Conservation (phyloP, 2,888 invertebrate genomes). For the Oxyscelio sp. region DNA sequence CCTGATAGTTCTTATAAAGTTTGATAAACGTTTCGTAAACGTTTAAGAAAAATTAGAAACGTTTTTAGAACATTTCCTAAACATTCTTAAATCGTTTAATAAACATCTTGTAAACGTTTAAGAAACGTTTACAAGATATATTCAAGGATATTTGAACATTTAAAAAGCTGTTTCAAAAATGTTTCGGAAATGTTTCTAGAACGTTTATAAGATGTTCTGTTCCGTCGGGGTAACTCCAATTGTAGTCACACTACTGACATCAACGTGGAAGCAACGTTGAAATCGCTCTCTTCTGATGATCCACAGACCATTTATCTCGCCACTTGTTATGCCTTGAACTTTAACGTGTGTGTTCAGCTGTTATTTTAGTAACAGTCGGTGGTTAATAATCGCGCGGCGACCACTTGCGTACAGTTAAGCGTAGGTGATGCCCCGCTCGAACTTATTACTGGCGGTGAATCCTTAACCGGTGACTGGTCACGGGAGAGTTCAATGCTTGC, state of each 20-base stretch:
- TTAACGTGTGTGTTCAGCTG: slow-evolving; percentile 21
- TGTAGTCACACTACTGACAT: not conserved
- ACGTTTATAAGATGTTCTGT: no score
- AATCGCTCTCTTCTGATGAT: not conserved
- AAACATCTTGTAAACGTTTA: no score
- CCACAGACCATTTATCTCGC: not conserved
- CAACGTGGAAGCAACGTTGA: not conserved
- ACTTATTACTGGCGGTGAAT: slow-evolving; percentile 70
- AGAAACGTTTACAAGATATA: no score
- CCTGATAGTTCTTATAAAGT: no score
- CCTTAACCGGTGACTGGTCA: slow-evolving; percentile 78
- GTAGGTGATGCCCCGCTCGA: slow-evolving; percentile 70
- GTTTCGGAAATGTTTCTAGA: no score
- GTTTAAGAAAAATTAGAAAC: no score
- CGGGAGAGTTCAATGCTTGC: slow-evolving; percentile 86
- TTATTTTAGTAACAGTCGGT: slow-evolving; percentile 38
- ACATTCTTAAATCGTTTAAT: no score
- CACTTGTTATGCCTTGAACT: slow-evolving; percentile 2
- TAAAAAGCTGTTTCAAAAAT: no score
- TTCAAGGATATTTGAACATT: no score
- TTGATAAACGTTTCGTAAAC: no score
- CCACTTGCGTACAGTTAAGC: slow-evolving; percentile 68
- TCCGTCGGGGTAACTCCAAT: no score
- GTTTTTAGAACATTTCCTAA: no score
- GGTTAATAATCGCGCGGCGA: slow-evolving; percentile 54